Evolutionary conservation across 92 coral and sea anemone species (phyloP), one percentile per base, ranked within the genome.

Genomic region (Umimayanthus kanabou): DNA sequence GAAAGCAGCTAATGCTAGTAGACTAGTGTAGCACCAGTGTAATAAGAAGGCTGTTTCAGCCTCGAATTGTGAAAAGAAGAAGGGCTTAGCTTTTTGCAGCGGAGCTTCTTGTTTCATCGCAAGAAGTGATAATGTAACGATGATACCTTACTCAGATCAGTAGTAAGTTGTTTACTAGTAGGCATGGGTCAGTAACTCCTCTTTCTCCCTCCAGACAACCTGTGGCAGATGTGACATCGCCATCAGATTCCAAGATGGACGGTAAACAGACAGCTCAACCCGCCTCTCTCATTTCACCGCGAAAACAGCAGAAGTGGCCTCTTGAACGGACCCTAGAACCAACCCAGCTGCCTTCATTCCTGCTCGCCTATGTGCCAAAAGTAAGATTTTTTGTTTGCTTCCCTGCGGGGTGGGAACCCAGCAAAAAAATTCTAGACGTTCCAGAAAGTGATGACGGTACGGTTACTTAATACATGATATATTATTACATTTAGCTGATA

Each of bases 351-450:
- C 98, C 99, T 0, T 80, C 95, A 9, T 92, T 97, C 79, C 91
- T 97, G 23, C 53, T 90, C 82, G 85, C 98, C 20, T 97, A 95
- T 76, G 88, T 97, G 75, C 99, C 99, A 2, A 97, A 85, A 96
- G 99, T 97, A 85, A 81, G 84, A 23, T 18, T 39, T 65, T 26
- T 69, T 28, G 5, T 29, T 26, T 3, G 16, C 9, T 53, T 53
- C 58, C 58, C 58, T 53, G 0, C 4, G 2, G 58, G 58, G 58
- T 53, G 18, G 18, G 58, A 53, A 53, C 58, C 14, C 10, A 10
- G 58, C 2, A 13, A 53, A 13, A 53, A 2, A 0, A 53, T 53
- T 53, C 58, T 53, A 53, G 58, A 53, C 18, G 3, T 53, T 1
- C 58, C 58, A 53, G 58, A 13, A 53, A 53, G 20, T 53, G 18